Conservation (phyloP, 2,888 invertebrate species). For the Nemapogon koenigi region DNA sequence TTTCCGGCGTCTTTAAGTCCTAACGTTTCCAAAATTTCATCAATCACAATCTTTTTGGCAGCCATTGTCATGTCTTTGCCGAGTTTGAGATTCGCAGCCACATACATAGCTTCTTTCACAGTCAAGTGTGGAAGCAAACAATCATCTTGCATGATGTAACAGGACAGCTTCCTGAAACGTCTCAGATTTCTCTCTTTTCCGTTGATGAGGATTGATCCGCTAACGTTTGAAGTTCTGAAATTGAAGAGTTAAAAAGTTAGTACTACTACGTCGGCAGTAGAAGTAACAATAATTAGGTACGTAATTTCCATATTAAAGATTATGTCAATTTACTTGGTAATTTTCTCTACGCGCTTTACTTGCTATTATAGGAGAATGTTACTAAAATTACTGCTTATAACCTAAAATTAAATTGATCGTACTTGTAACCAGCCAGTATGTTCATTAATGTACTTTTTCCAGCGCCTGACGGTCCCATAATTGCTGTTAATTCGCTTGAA, state of each 20-base stretch:
- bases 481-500: conserved; percentile 92
- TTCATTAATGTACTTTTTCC: conserved; percentile 88
- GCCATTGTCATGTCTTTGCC: conserved; percentile 76
- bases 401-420: no score
- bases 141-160: conserved; percentile 97
- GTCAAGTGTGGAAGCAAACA: conserved; percentile 88
- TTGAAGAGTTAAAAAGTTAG: not conserved
- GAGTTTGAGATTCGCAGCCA: conserved; percentile 91
- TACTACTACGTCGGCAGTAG: no score
- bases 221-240: conserved; percentile 81
- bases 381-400: no score
- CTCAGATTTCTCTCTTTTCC: conserved; percentile 86
- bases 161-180: conserved; percentile 90
- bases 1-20: conserved; percentile 80
- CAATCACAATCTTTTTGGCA: conserved; percentile 81
- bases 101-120: conserved; percentile 91
- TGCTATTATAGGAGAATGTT: no score
- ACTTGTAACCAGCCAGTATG: conserved; percentile 88
- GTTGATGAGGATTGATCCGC: conserved; percentile 87
- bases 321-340: no score
- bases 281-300: no score
- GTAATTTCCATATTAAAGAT: no score
- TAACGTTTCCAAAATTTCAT: conserved; percentile 85
- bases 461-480: conserved; percentile 91
- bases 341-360: no score